Percentiles rank a stretch among this genome's conserved stretches.
Conservation (phyloP, 2,113 vertebrate genomes). For the Cephalopterus ornatus region DNA sequence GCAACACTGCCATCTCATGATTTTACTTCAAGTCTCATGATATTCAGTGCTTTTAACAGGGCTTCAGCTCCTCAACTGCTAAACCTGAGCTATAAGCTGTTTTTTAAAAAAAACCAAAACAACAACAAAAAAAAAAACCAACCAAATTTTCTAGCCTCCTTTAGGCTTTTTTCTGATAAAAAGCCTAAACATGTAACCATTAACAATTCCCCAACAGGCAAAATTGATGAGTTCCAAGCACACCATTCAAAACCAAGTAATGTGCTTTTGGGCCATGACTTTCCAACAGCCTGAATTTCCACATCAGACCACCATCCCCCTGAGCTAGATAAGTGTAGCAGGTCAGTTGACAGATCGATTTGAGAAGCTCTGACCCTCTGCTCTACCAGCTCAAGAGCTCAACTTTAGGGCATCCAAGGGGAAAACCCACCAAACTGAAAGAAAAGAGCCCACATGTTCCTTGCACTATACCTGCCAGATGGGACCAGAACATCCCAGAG, state of each 20-base stretch:
- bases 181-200: neutral
- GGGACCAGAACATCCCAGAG: neutral
- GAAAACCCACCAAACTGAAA: neutral
- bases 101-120: neutral
- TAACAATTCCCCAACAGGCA: neutral
- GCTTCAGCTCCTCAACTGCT: neutral
- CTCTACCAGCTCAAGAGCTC: neutral
- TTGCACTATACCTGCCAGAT: neutral
- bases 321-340: neutral
- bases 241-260: neutral
- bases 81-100: neutral
- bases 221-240: neutral
- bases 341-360: neutral
- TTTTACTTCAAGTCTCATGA: constrained; percentile 44
- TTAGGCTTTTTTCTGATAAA: neutral
- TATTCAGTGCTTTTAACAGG: neutral
- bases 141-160: neutral
- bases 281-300: neutral
- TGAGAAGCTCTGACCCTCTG: neutral
- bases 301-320: neutral
- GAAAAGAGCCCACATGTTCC: neutral
- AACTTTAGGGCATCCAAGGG: neutral
- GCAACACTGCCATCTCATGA: constrained; percentile 69
- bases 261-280: neutral
- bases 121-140: neutral